Evolutionary conservation across 2,797 vertebrate species (phyloP), one percentile per base, ranked within the genome.

Genomic region (Otolemur crassicaudatus): DNA sequence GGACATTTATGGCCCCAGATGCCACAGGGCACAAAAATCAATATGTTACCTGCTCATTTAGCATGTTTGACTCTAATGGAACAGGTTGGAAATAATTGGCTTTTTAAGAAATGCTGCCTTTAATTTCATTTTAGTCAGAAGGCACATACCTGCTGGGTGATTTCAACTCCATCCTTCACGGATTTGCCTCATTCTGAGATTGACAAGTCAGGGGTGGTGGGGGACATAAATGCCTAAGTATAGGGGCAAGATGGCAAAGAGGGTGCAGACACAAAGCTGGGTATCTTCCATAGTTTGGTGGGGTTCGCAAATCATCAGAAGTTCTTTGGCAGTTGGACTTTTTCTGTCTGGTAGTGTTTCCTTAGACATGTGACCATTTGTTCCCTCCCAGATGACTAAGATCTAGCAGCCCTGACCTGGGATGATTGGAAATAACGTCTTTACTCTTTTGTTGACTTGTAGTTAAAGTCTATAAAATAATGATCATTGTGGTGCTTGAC

Each of bases 21-120:
- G 96, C 96, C 95, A 97, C 81, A 23, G 95, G 97, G 95, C 96
- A 96, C 94, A 70, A 67, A 96, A 95, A 80, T 96, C 95, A 97
- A 93, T 97, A 97, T 97, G 97, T 94, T 97, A 84, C 70, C 73
- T 83, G 83, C 97, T 97, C 97, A 83, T 93, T 96, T 97, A 93
- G 88, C 91, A 94, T 84, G 81, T 93, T 88, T 96, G 93, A 90
- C 75, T 97, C 84, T 94, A 96, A 96, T 94, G 92, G 76, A 98
- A 95, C 95, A 97, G 97, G 97, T 95, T 97, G 97, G 83, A 95
- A 97, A 97, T 97, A 95, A 96, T 96, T 98, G 97, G 81, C 81
- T 97, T 96, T 97, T 96, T 20, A 96, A 96, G 96, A 96, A 97
- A 95, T 58, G 94, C 75, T 91, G 77, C 86, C 75, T 90, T 97